Percentiles rank a stretch among this genome's conserved stretches.
Evolutionary conservation across 1,140 invertebrate species (phyloP).

Genomic region (Armadillidium nasatum): DNA sequence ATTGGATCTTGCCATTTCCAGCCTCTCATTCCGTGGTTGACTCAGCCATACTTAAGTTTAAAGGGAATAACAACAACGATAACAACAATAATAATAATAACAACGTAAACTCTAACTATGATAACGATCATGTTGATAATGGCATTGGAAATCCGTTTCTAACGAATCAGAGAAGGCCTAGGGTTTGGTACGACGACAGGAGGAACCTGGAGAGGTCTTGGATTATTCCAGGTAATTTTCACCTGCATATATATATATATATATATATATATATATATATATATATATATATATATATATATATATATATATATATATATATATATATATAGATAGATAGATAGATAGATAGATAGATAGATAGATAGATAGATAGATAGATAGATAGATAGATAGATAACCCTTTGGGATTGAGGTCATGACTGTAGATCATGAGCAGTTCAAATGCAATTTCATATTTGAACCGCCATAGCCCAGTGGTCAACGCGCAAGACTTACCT

Average conservation of each 20-base stretch:
- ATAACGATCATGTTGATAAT: too few species aligned
- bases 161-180: not conserved
- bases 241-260: constrained; percentile 18
- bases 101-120: not conserved
- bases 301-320: constrained; percentile 15
- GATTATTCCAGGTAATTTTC: not conserved
- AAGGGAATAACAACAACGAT: not conserved
- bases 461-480: too few species aligned
- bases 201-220: not conserved
- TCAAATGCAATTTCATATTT: too few species aligned
- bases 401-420: too few species aligned
- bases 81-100: not conserved
- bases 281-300: constrained; percentile 23
- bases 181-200: not conserved
- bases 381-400: too few species aligned
- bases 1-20: not conserved
- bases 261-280: constrained; percentile 35
- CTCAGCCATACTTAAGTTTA: not conserved
- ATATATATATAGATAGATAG: too few species aligned
- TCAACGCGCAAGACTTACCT: too few species aligned
- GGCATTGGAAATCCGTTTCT: not conserved
- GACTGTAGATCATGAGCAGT: too few species aligned
- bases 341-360: too few species aligned
- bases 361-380: too few species aligned
- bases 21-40: not conserved